These are phyloP conservation scores for Drosophila greeni DNA, from an alignment of 2,888 invertebrate genomes.

Conservation along the genomic window DNA sequence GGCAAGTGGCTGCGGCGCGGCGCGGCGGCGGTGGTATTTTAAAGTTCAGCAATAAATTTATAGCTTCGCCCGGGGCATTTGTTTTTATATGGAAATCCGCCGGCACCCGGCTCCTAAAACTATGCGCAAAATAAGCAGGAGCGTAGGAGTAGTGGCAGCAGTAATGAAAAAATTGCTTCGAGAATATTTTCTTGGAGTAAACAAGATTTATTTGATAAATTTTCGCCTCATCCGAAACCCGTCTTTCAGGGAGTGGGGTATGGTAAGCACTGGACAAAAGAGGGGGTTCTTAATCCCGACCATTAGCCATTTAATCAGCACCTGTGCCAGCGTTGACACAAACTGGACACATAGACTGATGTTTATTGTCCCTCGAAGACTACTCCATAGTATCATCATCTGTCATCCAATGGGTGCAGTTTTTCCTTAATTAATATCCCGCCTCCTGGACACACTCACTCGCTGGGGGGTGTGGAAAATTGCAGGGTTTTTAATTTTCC, in stretches of 20 bases:
- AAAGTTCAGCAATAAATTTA: slow-evolving; percentile 70
- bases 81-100: slow-evolving; percentile 36
- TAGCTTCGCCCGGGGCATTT: slow-evolving; percentile 53
- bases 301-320: slow-evolving; percentile 53
- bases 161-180: slow-evolving; percentile 59
- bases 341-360: slow-evolving; percentile 28
- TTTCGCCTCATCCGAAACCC: neutral
- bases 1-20: slow-evolving; percentile 30
- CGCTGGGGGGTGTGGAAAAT: slow-evolving; percentile 8
- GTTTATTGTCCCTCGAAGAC: slow-evolving; percentile 57
- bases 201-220: slow-evolving; percentile 49
- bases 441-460: slow-evolving; percentile 16
- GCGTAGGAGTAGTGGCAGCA: slow-evolving; percentile 29
- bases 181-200: slow-evolving; percentile 51
- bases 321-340: slow-evolving; percentile 35
- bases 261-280: neutral
- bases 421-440: slow-evolving; percentile 24
- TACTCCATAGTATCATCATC: slow-evolving; percentile 34
- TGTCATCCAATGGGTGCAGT: slow-evolving; percentile 56
- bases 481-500: slow-evolving; percentile 55
- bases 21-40: slow-evolving; percentile 61
- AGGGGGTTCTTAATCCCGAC: slow-evolving; percentile 38
- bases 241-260: neutral
- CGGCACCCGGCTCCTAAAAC: slow-evolving; percentile 31
- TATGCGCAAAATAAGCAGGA: slow-evolving; percentile 51